Base-by-base conservation (phyloP, 2,113 vertebrate genomes). In the Calidris pugnax region DNA sequence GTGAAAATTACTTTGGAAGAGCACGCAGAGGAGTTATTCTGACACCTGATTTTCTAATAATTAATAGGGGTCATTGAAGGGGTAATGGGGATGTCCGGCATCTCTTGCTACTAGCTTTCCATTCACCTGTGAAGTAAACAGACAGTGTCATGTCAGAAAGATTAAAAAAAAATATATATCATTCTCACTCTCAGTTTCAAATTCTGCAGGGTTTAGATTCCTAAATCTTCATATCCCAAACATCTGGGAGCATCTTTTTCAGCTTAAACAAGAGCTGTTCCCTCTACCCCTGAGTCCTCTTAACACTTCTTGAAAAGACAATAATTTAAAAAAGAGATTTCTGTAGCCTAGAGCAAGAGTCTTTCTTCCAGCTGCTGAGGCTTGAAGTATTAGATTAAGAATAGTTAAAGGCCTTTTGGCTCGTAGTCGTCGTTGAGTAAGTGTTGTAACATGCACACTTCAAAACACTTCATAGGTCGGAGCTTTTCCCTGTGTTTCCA, bases 51-150 rank as follows among this genome's bases (percentile, higher is more conserved):
- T 62, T 94, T 32, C 74, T 50, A 19, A 41, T 8, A 87, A 37
- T 98, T 98, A 99, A 97, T 99, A 99, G 16, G 99, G 99, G 32
- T 99, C 99, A 88, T 98, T 99, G 97, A 99, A 99, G 23, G 99
- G 99, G 82, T 99, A 99, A 86, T 98, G 41, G 64, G 98, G 98
- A 96, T 99, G 99, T 97, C 98, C 98, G 43, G 99, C 99, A 95
- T 99, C 99, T 96, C 99, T 98, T n/a, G 98, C 97, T 76, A 99
- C 98, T 7, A 73, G 95, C 72, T 99, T 98, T 50, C 98, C 99
- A 57, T 98, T 97, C 93, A 99, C 98, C 99, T 99, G 97, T 78
- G 28, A 98, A 98, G 85, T 45, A 97, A 64, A 98, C 63, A 96
- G 67, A 87, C 72, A 51, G 66, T 75, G 35, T 56, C 68, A 13